Evolutionary conservation across 2,113 vertebrate species (phyloP).

Genomic region (Notarius quadriscutis): DNA sequence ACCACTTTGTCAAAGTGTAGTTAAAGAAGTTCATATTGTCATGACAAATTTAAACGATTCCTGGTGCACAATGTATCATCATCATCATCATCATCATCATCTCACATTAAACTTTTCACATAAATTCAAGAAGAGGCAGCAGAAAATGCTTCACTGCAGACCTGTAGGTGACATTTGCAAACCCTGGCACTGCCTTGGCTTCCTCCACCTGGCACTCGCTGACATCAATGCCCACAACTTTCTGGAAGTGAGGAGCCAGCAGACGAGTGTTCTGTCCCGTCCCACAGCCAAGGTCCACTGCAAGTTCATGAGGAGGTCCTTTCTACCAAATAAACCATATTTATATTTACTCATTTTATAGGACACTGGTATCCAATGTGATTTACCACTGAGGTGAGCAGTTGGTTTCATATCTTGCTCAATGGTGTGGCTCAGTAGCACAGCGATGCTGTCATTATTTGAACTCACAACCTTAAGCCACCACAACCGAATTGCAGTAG

Average conservation of each 20-base stretch:
- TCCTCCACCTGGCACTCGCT: constrained; percentile 69
- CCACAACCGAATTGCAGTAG: neutral
- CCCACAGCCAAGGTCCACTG: constrained; percentile 75
- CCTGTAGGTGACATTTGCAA: constrained; percentile 75
- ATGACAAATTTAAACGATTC: neutral
- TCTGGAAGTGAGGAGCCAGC: constrained; percentile 66
- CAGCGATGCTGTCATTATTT: neutral
- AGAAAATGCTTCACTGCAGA: constrained; percentile 45
- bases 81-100: too few relatives aligned
- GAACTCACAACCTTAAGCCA: neutral
- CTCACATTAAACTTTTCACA: too few relatives aligned
- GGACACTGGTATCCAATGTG: neutral
- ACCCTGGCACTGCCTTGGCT: constrained; percentile 58
- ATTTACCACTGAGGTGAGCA: neutral
- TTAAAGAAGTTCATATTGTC: neutral
- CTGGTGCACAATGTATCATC: neutral
- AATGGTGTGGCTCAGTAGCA: neutral
- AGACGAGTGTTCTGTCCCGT: constrained; percentile 68
- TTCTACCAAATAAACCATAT: constrained; percentile 56
- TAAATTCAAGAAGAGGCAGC: neutral
- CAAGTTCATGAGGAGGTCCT: constrained; percentile 63
- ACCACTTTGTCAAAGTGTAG: neutral
- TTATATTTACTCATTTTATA: neutral
- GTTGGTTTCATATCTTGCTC: neutral
- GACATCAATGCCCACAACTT: constrained; percentile 71